Percentiles rank a stretch among this genome's conserved stretches.
Evolutionary conservation across 2,888 invertebrate genomes (phyloP).

Genomic region (Meliscaeva auricollis): DNA sequence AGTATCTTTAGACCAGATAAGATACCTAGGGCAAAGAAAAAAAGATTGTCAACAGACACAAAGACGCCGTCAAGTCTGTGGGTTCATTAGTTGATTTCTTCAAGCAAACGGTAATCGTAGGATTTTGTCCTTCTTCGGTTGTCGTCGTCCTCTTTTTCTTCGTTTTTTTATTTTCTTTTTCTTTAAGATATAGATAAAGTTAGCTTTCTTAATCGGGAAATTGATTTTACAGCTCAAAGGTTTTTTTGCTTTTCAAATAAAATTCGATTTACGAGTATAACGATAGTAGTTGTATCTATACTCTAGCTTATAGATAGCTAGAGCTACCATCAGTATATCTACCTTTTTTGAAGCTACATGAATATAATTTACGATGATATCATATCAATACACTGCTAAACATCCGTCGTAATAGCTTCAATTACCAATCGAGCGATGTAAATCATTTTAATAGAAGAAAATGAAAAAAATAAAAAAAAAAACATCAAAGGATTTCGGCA

Average conservation of each 20-base stretch:
- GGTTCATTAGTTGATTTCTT: slow-evolving; percentile 74
- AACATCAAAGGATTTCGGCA: slow-evolving; percentile 56
- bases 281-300: background rate
- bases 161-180: no score
- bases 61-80: slow-evolving; percentile 74
- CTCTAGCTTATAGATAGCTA: no score
- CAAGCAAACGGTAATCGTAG: slow-evolving; percentile 48
- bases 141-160: background rate
- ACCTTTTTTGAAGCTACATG: background rate
- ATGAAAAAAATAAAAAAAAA: background rate
- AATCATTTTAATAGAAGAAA: slow-evolving; percentile 9
- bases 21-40: background rate
- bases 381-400: slow-evolving; percentile 13
- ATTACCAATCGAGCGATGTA: slow-evolving; percentile 38
- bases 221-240: slow-evolving; percentile 28
- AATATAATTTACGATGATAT: slow-evolving; percentile 25
- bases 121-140: slow-evolving; percentile 31
- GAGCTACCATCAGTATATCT: no score
- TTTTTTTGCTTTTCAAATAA: slow-evolving; percentile 11
- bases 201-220: slow-evolving; percentile 26
- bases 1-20: slow-evolving; percentile 21
- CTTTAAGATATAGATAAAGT: background rate
- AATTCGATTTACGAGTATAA: slow-evolving; percentile 1
- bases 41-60: slow-evolving; percentile 63
- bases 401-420: slow-evolving; percentile 9